Conservation (phyloP, 2,888 invertebrate species). For the Clistopyga incitator region DNA sequence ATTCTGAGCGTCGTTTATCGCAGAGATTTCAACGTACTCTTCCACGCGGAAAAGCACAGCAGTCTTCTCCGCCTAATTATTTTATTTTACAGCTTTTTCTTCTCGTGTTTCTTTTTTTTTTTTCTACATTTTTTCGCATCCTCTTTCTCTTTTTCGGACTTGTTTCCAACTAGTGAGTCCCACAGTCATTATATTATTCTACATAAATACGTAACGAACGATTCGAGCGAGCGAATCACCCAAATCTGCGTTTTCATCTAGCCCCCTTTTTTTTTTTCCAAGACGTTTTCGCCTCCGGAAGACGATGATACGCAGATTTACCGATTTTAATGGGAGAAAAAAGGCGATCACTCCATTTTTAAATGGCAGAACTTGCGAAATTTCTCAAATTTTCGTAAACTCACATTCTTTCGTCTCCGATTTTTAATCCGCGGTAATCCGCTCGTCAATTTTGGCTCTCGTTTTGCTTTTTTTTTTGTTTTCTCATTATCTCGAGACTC, state of each 20-base stretch:
- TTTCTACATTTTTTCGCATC: not conserved
- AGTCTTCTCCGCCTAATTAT: slow-evolving; percentile 20
- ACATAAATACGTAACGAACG: slow-evolving; percentile 54
- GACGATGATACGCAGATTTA: not conserved
- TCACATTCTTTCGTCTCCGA: no score
- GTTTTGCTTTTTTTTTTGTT: not conserved
- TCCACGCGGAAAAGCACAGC: slow-evolving; percentile 2
- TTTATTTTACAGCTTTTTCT: slow-evolving; percentile 24
- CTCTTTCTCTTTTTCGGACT: not conserved
- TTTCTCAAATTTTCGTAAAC: no score
- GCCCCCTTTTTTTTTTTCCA: no score
- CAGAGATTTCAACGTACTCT: slow-evolving; percentile 17
- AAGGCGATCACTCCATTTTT: no score
- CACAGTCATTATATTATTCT: slow-evolving; percentile 43
- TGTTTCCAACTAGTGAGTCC: not conserved
- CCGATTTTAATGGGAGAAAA: no score
- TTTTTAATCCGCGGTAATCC: not conserved
- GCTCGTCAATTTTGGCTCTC: not conserved
- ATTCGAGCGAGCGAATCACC: slow-evolving; percentile 9
- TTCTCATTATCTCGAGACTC: slow-evolving; percentile 11
- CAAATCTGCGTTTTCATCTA: not conserved
- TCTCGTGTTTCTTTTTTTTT: no score
- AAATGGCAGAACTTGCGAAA: no score
- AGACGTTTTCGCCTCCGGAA: no score
- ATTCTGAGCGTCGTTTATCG: slow-evolving; percentile 2